A percentile compares a stretch with the other conserved stretches of the same genome.
Evolutionary conservation across 1,140 invertebrate genomes (phyloP).

Genomic region (Lordiphosa clarofinis): DNA sequence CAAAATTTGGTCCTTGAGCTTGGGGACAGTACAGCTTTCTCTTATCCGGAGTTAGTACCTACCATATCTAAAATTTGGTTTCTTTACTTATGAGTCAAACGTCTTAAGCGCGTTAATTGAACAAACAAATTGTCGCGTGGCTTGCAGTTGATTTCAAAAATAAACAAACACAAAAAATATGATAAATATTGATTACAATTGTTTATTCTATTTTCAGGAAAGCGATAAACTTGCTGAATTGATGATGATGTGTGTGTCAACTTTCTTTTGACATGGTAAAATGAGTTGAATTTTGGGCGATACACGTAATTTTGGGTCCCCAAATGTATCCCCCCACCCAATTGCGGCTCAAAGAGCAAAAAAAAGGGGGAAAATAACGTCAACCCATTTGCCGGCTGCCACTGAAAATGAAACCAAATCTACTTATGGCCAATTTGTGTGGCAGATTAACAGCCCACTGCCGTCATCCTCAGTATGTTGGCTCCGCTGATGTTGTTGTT

Average conservation of each 20-base stretch:
- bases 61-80: background rate
- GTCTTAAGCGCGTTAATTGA: slow-evolving; percentile 2
- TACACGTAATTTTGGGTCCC: no score
- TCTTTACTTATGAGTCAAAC: slow-evolving; percentile 1
- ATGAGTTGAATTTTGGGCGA: no score
- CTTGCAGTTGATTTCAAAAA: slow-evolving; percentile 4
- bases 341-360: no score
- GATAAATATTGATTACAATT: slow-evolving; percentile 7
- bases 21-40: no score
- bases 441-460: slow-evolving; percentile 13
- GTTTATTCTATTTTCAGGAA: slow-evolving; percentile 2
- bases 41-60: background rate
- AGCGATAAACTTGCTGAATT: slow-evolving; percentile 1
- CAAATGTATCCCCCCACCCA: no score
- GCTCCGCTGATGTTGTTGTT: no score
- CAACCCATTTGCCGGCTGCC: no score
- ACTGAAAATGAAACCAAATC: slow-evolving; percentile 13
- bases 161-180: background rate
- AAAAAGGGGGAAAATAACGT: no score
- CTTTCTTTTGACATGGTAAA: no score
- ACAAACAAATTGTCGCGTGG: slow-evolving; percentile 5
- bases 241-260: background rate
- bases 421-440: slow-evolving; percentile 23
- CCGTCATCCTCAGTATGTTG: background rate
- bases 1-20: no score